Conservation (phyloP, 2,113 vertebrate species). For the Callorhinus ursinus region DNA sequence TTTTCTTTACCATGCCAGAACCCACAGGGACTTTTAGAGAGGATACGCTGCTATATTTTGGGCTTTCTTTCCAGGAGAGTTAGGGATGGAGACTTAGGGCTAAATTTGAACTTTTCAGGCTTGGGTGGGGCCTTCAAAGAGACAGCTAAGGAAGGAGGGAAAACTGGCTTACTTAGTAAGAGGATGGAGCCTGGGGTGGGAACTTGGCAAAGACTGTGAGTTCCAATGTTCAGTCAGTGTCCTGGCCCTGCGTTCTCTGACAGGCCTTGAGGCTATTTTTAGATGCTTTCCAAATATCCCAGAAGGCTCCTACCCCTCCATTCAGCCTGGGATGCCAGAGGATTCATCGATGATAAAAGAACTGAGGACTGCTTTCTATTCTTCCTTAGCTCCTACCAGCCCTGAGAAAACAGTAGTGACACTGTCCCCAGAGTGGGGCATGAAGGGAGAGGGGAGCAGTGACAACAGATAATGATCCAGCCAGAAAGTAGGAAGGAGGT, state of each 20-base stretch:
- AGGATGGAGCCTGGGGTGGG: constrained; percentile 53
- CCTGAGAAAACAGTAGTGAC: neutral
- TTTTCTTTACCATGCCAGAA: constrained; percentile 47
- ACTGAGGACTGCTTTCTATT: neutral
- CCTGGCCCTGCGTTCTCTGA: constrained; percentile 40
- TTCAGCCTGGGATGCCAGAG: constrained; percentile 32
- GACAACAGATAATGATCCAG: neutral
- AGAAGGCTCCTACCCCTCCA: constrained; percentile 26
- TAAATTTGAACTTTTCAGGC: constrained; percentile 62
- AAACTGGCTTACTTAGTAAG: constrained; percentile 66
- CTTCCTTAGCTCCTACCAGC: neutral
- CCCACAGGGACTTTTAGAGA: neutral
- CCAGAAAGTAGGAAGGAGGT: neutral
- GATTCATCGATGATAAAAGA: constrained; percentile 51
- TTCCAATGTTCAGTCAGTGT: constrained; percentile 61
- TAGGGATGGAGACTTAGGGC: neutral
- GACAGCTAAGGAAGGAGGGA: constrained; percentile 54
- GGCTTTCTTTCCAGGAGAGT: neutral
- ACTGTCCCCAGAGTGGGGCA: neutral
- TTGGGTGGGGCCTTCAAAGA: constrained; percentile 56
- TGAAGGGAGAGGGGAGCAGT: neutral
- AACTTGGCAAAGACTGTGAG: constrained; percentile 68
- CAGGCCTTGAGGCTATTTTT: constrained; percentile 69
- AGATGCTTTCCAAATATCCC: constrained; percentile 74
- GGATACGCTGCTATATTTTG: neutral